Evolutionary conservation across 2,888 invertebrate genomes (phyloP).

Genomic region (Pachymerium ferrugineum): DNA sequence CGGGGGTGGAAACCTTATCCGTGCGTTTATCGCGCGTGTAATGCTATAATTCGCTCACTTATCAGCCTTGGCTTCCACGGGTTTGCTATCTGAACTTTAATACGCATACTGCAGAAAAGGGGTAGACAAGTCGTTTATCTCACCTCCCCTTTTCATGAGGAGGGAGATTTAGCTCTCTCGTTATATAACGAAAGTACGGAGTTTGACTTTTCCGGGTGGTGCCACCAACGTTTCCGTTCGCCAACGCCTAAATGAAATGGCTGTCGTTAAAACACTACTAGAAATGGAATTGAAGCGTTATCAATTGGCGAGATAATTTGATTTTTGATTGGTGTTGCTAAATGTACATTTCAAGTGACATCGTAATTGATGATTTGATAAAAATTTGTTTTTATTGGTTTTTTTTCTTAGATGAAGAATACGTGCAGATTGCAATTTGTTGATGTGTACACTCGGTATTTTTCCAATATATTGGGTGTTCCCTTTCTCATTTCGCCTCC

Average conservation of each 20-base stretch:
- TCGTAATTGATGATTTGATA: too few species aligned
- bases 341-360: too few species aligned
- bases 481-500: background rate
- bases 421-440: background rate
- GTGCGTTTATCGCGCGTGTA: background rate
- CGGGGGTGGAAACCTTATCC: slow-evolving; percentile 5
- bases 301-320: background rate
- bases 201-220: background rate
- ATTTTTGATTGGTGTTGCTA: background rate
- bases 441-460: background rate
- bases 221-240: background rate
- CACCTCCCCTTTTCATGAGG: background rate
- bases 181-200: background rate
- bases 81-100: background rate
- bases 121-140: background rate
- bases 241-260: background rate
- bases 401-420: background rate
- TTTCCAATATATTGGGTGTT: background rate
- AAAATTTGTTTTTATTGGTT: background rate
- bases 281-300: background rate
- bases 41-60: slow-evolving; percentile 13
- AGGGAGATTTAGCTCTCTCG: background rate
- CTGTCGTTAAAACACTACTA: background rate
- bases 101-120: background rate
- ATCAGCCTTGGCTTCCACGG: background rate